phyloP scores from a whole-genome alignment of 2,888 invertebrate species.

The Limnephilus marmoratus region DNA sequence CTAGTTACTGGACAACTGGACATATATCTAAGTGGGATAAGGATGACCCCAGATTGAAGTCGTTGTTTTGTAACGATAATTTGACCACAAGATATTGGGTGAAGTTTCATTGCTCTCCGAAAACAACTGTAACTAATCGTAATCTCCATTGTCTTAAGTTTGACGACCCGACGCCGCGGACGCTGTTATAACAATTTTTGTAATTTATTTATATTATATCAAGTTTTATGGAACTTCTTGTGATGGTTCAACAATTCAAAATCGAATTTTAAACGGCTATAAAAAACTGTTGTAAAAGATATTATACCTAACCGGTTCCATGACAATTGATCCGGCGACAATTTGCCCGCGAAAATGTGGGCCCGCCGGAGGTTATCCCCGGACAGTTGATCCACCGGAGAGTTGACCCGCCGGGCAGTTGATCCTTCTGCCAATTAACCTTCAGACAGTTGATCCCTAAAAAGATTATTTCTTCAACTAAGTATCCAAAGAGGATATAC shows the following conservation, averaged over 20 bases:
- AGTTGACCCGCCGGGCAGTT: no score
- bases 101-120: neutral
- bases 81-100: neutral
- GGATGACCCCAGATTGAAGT: neutral
- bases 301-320: no score
- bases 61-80: neutral
- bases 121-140: neutral
- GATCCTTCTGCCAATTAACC: no score
- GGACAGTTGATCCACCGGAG: no score
- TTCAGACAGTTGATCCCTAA: no score
- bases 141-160: neutral
- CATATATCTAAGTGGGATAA: neutral
- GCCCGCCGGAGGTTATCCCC: no score
- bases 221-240: neutral
- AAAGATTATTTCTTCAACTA: no score
- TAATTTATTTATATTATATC: neutral
- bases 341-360: no score
- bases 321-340: no score
- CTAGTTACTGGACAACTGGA: neutral
- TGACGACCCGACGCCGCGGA: neutral
- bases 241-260: neutral
- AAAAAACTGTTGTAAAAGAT: no score
- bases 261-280: neutral
- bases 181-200: neutral
- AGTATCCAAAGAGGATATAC: neutral